These are phyloP conservation scores for Craniophora ligustri DNA, from an alignment of 2,888 invertebrate genomes.

Conservation along the genomic window DNA sequence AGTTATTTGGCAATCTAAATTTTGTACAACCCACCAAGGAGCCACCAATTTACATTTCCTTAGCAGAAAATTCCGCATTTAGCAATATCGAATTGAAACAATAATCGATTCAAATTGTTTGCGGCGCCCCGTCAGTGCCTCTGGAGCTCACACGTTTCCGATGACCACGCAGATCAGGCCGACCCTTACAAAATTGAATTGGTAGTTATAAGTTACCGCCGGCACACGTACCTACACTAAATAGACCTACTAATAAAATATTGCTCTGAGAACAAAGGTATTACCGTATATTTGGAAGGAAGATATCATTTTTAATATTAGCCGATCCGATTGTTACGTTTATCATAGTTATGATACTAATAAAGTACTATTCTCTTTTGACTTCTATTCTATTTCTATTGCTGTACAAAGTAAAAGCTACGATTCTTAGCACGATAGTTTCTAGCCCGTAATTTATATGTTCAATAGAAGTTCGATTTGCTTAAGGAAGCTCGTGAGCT, in stretches of 20 bases:
- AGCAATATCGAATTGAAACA: constrained; percentile 49
- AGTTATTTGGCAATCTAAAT: constrained; percentile 39
- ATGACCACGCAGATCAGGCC: constrained; percentile 57
- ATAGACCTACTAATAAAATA: constrained; percentile 59
- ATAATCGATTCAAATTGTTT: constrained; percentile 52
- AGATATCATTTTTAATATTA: constrained; percentile 28
- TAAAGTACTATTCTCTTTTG: constrained; percentile 2
- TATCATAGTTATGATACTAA: constrained; percentile 25
- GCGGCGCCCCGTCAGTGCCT: constrained; percentile 39
- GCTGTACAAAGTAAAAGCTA: not conserved
- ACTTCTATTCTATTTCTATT: constrained; percentile 2
- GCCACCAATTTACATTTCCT: constrained; percentile 40
- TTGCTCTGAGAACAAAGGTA: constrained; percentile 48
- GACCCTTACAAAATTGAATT: constrained; percentile 65
- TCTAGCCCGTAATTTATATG: not conserved
- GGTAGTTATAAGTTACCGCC: constrained; percentile 58
- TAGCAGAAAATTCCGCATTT: constrained; percentile 33
- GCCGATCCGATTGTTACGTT: constrained; percentile 22
- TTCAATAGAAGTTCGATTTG: not conserved
- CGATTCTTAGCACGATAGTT: not conserved
- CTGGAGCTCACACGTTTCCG: constrained; percentile 56
- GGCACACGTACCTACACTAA: constrained; percentile 50
- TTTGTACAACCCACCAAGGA: constrained; percentile 27
- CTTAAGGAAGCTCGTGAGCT: not conserved
- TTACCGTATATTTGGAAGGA: constrained; percentile 11